Conservation (phyloP, 2,888 invertebrate species). For the Hydraecia micacea region DNA sequence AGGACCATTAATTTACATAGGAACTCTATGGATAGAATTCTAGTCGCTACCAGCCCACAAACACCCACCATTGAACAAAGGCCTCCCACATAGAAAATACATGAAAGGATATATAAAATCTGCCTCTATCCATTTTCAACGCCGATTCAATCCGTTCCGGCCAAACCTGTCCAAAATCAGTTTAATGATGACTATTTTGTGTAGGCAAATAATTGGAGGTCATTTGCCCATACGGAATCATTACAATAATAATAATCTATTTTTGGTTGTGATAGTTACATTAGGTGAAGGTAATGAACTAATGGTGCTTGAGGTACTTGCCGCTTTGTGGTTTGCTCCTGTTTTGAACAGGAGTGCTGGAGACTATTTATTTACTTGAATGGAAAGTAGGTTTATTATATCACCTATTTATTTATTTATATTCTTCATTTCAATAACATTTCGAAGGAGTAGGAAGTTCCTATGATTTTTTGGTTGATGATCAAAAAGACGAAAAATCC, state of each 20-base stretch:
- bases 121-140: constrained; percentile 13
- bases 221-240: constrained; percentile 26
- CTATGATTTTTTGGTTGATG: background rate
- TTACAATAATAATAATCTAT: constrained; percentile 8
- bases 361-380: background rate
- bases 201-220: constrained; percentile 45
- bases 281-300: constrained; percentile 5
- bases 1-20: no score
- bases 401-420: background rate
- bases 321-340: no score
- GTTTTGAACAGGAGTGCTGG: background rate
- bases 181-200: constrained; percentile 36
- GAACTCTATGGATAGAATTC: background rate
- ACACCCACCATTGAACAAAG: background rate
- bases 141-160: constrained; percentile 30
- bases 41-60: background rate
- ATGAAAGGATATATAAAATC: background rate
- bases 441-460: background rate
- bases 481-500: background rate
- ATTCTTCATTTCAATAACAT: background rate
- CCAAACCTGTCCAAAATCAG: constrained; percentile 37
- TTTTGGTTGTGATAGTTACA: constrained; percentile 21
- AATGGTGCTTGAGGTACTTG: background rate
- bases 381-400: background rate
- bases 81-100: background rate